Conservation (phyloP, 1,140 invertebrate genomes). For the Arctopsyche grandis region DNA sequence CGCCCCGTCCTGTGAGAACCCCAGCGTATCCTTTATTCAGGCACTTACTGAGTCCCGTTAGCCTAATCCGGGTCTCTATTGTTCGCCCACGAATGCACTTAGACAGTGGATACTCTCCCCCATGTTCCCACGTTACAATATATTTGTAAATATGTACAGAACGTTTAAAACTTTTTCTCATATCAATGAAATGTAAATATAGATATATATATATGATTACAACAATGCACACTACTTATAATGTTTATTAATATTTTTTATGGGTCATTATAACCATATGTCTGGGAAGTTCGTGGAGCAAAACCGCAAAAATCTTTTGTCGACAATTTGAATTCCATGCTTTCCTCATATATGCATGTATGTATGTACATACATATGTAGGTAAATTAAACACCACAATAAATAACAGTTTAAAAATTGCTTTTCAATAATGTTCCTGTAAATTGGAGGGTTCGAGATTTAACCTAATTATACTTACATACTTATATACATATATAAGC, state of each 20-base stretch:
- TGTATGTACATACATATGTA: not conserved
- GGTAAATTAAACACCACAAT: not conserved
- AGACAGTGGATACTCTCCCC: too few relatives aligned
- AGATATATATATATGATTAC: not conserved
- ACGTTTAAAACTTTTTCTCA: too few relatives aligned
- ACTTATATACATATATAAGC: not conserved
- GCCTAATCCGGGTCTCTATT: too few relatives aligned
- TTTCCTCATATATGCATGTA: not conserved
- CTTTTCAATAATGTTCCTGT: too few relatives aligned
- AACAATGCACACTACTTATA: not conserved
- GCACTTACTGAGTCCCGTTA: too few relatives aligned
- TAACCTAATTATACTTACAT: not conserved
- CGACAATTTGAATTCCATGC: not conserved
- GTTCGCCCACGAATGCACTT: too few relatives aligned
- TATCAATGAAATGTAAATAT: not conserved
- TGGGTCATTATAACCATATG: not conserved
- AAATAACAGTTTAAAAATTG: too few relatives aligned
- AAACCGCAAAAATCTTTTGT: not conserved
- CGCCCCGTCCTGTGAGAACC: too few relatives aligned
- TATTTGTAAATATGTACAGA: too few relatives aligned
- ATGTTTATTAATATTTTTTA: not conserved
- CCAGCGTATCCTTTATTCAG: too few relatives aligned
- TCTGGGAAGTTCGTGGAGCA: not conserved
- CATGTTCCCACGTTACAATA: too few relatives aligned
- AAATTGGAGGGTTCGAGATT: too few relatives aligned